phyloP scores from a whole-genome alignment of 2,888 invertebrate genomes.

The Eulithis prunata region DNA sequence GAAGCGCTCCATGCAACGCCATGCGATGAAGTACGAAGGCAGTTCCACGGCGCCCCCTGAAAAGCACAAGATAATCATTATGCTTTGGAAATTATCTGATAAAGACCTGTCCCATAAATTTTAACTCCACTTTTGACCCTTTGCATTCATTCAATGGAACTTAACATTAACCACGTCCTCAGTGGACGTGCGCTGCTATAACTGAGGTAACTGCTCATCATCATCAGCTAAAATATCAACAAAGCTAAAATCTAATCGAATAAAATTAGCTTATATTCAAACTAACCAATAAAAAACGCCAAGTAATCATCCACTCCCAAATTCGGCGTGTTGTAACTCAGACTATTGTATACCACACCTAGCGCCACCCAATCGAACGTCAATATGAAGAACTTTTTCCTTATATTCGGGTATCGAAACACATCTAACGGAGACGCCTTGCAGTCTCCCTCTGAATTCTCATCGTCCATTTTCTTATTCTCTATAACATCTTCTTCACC shows the following conservation, averaged over 20 bases:
- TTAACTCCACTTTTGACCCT: too few relatives aligned
- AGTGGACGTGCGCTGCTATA: too few relatives aligned
- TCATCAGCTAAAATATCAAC: too few relatives aligned
- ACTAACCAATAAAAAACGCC: constrained; percentile 87
- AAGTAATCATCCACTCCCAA: constrained; percentile 88
- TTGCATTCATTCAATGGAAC: too few relatives aligned
- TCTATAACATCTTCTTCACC: constrained; percentile 62
- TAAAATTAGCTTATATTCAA: not conserved
- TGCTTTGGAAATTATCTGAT: too few relatives aligned
- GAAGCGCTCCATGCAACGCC: constrained; percentile 86
- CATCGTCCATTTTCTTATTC: constrained; percentile 72
- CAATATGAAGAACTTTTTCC: constrained; percentile 86
- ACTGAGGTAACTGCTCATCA: too few relatives aligned
- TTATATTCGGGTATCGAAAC: constrained; percentile 86
- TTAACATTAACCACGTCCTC: too few relatives aligned
- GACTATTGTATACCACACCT: constrained; percentile 88
- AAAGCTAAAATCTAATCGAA: too few relatives aligned
- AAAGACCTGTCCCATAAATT: too few relatives aligned
- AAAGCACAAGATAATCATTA: not conserved
- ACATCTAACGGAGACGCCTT: constrained; percentile 86
- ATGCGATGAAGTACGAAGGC: constrained; percentile 87
- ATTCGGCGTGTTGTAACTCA: constrained; percentile 87
- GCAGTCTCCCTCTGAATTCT: constrained; percentile 75
- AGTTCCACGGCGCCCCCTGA: constrained; percentile 86
- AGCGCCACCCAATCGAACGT: constrained; percentile 87